Evolutionary conservation across 2,888 invertebrate species (phyloP), one percentile per base, ranked within the genome.

Genomic region (Megaustenia siamemsis): DNA sequence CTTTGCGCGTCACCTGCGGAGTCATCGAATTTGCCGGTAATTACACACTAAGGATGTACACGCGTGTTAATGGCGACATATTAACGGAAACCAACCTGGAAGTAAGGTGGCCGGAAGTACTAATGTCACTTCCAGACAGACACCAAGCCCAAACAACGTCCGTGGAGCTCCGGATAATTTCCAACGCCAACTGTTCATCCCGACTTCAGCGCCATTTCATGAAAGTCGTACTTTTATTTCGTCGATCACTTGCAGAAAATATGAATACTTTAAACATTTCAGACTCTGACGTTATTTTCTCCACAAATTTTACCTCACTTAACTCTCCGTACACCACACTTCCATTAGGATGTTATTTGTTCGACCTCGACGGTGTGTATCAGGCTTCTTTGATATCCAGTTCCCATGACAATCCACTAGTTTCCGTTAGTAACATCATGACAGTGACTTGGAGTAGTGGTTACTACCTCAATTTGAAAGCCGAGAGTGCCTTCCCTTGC

Each of bases 1-100:
- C 79, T n/a, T 84, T 91, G 12, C 85, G 84, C 18, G 88, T 92
- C 21, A 82, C 88, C 0, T 93, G 93, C 86, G 93, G 93, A 1
- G 86, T 91, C 35, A 86, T 93, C 35, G 93, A 93, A 86, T 88
- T 90, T 56, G 91, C 92, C 5, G 92, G 92, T 8, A 84, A 88
- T 66, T 91, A 90, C 87, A 87, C 89, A 12, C 89, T 92, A 80
- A 89, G 90, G 69, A 88, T 92, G 89, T 90, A 88, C 82, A 89
- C 90, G 86, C 88, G 89, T 56, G 86, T 83, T n/a, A 89, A 89
- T 60, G 91, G 92, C 15, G 88, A 87, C 1, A 83, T 91, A 12
- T 86, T 92, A 45, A 83, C 87, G 6, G 87, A 89, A 40, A 85
- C 88, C 10, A 78, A 69, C 32, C 88, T 92, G 21, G 86, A 87